phyloP scores from a whole-genome alignment of 2,113 vertebrate genomes.

The Tetrao urogallus region DNA sequence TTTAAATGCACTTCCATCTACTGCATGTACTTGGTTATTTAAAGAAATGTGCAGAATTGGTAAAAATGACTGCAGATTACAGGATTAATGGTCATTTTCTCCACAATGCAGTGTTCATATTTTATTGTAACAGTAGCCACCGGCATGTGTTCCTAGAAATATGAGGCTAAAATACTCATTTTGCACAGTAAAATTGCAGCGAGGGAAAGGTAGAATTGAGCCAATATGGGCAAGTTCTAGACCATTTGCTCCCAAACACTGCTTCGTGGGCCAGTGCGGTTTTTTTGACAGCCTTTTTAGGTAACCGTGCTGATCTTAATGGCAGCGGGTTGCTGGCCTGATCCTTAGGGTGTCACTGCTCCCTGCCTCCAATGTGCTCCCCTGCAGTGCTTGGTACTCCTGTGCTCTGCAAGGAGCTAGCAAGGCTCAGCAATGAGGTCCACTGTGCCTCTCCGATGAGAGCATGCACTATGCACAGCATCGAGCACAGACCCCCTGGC shows the following conservation, averaged over 20 bases:
- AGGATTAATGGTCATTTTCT: slow-evolving; percentile 64
- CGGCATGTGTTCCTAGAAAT: slow-evolving; percentile 60
- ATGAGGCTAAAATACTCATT: slow-evolving; percentile 49
- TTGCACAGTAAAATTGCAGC: slow-evolving; percentile 17
- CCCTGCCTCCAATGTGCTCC: neutral
- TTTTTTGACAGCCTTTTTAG: neutral
- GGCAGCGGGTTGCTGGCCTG: neutral
- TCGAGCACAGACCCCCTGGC: neutral
- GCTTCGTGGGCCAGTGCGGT: neutral
- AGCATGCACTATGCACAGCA: neutral
- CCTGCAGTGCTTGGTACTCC: neutral
- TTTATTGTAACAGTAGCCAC: slow-evolving; percentile 65
- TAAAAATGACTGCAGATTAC: slow-evolving; percentile 55
- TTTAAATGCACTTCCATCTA: slow-evolving; percentile 47
- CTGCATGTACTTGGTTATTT: slow-evolving; percentile 46
- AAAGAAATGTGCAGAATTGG: slow-evolving; percentile 50
- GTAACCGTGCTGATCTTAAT: slow-evolving; percentile 26
- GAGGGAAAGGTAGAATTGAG: slow-evolving; percentile 3
- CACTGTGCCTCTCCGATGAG: accelerated
- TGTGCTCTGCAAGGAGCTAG: accelerated
- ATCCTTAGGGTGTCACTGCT: neutral
- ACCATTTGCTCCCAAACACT: slow-evolving; percentile 18
- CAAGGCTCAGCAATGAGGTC: accelerated
- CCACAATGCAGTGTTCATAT: slow-evolving; percentile 56
- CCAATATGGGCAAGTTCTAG: neutral